Evolutionary conservation across 2,113 vertebrate genomes (phyloP), one percentile per base, ranked within the genome.

Genomic region (Paracyprichromis sp.): DNA sequence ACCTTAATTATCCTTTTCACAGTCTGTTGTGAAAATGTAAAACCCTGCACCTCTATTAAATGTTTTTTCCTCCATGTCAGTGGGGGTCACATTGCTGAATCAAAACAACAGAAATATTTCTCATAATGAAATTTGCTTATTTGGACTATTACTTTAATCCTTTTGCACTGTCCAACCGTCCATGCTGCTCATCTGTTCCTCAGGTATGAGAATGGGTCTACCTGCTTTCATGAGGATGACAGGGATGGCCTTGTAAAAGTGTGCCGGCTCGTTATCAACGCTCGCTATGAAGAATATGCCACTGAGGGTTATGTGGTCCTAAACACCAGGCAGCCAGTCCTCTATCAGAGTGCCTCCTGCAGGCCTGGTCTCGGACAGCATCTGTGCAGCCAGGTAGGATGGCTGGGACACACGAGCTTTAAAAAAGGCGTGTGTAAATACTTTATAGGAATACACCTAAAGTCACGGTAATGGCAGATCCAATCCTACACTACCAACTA

Each of bases 181-280:
- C 66, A 16, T 24, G 31, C 61, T 66, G 34, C 11, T 54, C 31
- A 21, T 81, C 19, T 24, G 8, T 38, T n/a, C 50, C 91, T 93
- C 95, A 99, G 99, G 90, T 99, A 98, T 94, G 98, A 99, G 90
- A 99, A 97, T n/a, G 98, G 97, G 12, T 99, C 98, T 2, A 98
- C 97, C 1, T 99, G 98, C 95, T 99, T 98, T 87, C 99, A 99
- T 1, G 98, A 99, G 88, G 98, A 99, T 54, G 97, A 99, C 93
- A 96, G 98, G 26, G 98, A 98, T 52, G 99, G 99, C 43, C 96
- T 99, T 5, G 94, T 98, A 6, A 98, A 98, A 94, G 97, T 99
- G 86, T 99, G 98, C 79, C 97, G 98, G 2, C 97, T 99, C 11
- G 97, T 97, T 43, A 97, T 99, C 86, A 97, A 99, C n/a, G 96